Base-by-base conservation (phyloP, 2,888 invertebrate species). In the Merodon equestris region DNA sequence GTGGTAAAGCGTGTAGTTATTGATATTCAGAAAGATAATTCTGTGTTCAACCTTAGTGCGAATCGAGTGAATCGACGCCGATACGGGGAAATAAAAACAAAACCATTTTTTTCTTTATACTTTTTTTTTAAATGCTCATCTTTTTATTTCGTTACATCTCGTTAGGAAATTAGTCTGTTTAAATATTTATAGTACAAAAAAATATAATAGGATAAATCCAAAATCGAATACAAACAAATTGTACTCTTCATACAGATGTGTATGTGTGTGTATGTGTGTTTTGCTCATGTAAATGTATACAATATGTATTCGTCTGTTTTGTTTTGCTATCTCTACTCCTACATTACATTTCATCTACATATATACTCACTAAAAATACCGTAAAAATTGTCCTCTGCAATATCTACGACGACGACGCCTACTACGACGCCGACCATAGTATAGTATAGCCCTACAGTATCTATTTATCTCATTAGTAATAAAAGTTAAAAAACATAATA, bases 131-230 rank as follows among this genome's bases (percentile, higher is more conserved):
- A 50, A 42, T 64, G 53, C 63, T 68, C 56, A 61, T 66, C 54
- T 56, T 19, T 58, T 68, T 56, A 27, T 70, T 45, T 54, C 66
- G 63, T 72, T 77, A 61, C 66, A 57, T 58, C 36, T 77, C 73
- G 73, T 81, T 82, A 82, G 81, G 74, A 77, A 77, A 71, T 81
- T 76, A 81, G 82, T 81, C 76, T 72, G 57, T 75, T 81, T 81
- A 76, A 76, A 81, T 74, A 83, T 82, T 27, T 83, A 83, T 82
- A 82, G 82, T 83, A 83, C 83, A 83, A 82, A 83, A n/a, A 82
- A 83, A 82, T 82, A 82, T 81, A 82, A 74, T 79, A 79, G 79
- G 82, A 83, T 82, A 82, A 82, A 83, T 81, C 82, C 82, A 82
- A 83, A 82, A 74, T 83, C 79, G 82, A 82, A 83, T 82, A 83